Evolutionary conservation across 1,140 invertebrate species (phyloP), one percentile per base, ranked within the genome.

Genomic region (Octopus sinensis): DNA sequence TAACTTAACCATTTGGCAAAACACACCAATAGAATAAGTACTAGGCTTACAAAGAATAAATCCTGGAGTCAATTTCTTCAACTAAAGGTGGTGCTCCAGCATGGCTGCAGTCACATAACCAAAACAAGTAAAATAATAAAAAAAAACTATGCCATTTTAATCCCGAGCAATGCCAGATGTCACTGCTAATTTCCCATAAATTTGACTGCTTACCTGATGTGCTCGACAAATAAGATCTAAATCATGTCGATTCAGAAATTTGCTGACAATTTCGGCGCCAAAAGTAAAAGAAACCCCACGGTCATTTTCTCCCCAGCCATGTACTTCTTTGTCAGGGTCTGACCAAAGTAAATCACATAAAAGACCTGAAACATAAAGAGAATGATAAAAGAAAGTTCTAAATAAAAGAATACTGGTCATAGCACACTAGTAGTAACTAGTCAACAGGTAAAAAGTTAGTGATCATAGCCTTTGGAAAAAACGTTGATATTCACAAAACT

Each of bases 301-400:
- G 82, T 92, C 92, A 87, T 93, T 93, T 83, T 93, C 92, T 71
- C 92, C 92, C 92, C 92, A 93, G 23, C 92, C 92, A 62, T 89
- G 88, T 17, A 92, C 91, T 81, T 93, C 92, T 85, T 94, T 98
- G 90, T 99, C 97, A 0, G 97, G 97, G 92, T 98, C 97, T 10
- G 97, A 99, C 98, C 98, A 99, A 52, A 99, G 92, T 84, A 99
- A 92, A 92, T 99, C 97, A 92, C 98, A 99, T n/a, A 99, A 92
- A 82, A 99, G 92, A 78, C 89, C 88, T 90, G 84, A 73, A 73
- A 73, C 17, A 73, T 6, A 73, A 73, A 6, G 30, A 73, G 6
- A 73, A 73, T n/a, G 30, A 73, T 73, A 7, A 9, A 71, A 23
- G 5, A 5, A 71, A 71, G 30, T 71, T 71, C 30, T 71, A 5